Percentiles rank a stretch among this genome's conserved stretches.
These are phyloP conservation scores for Neomonachus schauinslandi DNA, from an alignment of 2,113 vertebrate genomes.

Conservation along the genomic window DNA sequence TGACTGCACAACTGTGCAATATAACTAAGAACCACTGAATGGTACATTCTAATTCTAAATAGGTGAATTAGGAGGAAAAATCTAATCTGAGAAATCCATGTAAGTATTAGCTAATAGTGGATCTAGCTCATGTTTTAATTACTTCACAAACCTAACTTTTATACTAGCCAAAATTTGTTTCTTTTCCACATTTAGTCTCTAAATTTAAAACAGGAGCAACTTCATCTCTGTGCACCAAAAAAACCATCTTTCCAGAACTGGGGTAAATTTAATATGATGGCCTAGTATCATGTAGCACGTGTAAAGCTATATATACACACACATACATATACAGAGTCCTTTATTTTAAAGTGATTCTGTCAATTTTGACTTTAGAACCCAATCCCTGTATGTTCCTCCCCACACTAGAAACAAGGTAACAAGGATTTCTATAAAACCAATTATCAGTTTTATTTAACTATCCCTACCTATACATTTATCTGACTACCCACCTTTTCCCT, in stretches of 20 bases:
- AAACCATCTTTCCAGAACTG: not conserved
- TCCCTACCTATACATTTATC: not conserved
- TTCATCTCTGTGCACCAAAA: not conserved
- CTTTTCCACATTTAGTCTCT: not conserved
- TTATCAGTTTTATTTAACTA: not conserved
- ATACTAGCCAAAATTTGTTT: not conserved
- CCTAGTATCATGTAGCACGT: not conserved
- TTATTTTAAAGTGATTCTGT: not conserved
- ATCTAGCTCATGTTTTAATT: not conserved
- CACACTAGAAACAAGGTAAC: not conserved
- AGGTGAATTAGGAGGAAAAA: not conserved
- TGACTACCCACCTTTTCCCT: not conserved
- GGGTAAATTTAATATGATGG: not conserved
- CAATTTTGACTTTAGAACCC: not conserved
- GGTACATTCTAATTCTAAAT: not conserved
- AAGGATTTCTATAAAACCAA: not conserved
- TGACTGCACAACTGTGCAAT: not conserved
- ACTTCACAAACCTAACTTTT: not conserved
- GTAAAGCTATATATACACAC: not conserved
- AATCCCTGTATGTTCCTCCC: not conserved
- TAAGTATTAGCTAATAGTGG: not conserved
- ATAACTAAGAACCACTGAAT: not conserved
- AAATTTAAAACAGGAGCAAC: not conserved
- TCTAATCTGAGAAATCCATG: not conserved
- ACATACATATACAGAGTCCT: too few relatives aligned